phyloP scores from a whole-genome alignment of 1,140 invertebrate species.

The Aphelinus atriplicis region DNA sequence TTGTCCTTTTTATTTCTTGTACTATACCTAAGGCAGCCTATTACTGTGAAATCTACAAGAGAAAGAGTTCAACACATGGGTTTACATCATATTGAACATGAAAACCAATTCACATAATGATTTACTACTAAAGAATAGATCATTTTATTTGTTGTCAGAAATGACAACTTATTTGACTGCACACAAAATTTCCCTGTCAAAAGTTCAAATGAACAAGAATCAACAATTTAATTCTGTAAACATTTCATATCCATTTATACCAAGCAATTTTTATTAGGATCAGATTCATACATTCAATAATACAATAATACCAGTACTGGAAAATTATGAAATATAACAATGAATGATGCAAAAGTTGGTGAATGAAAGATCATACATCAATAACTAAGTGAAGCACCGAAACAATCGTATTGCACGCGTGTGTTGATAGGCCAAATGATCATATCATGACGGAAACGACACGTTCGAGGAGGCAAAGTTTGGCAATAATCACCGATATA shows the following conservation, averaged over 20 bases:
- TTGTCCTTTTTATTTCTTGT: conserved; percentile 47
- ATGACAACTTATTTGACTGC: not conserved
- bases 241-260: too few species aligned
- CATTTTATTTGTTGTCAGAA: not conserved
- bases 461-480: too few species aligned
- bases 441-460: too few species aligned
- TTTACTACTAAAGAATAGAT: not conserved
- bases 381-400: not conserved
- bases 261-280: too few species aligned
- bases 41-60: conserved; percentile 47
- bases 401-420: too few species aligned
- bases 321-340: too few species aligned
- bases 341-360: not conserved
- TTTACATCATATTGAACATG: conserved; percentile 7
- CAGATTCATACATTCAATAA: too few species aligned
- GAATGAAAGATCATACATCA: not conserved
- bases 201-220: too few species aligned
- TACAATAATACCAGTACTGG: too few species aligned
- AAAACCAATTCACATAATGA: not conserved
- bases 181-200: too few species aligned
- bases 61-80: not conserved
- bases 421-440: too few species aligned
- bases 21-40: conserved; percentile 48
- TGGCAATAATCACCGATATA: too few species aligned
- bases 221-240: not conserved